phyloP scores from a whole-genome alignment of 2,113 vertebrate genomes.

The Corvus hawaiiensis region DNA sequence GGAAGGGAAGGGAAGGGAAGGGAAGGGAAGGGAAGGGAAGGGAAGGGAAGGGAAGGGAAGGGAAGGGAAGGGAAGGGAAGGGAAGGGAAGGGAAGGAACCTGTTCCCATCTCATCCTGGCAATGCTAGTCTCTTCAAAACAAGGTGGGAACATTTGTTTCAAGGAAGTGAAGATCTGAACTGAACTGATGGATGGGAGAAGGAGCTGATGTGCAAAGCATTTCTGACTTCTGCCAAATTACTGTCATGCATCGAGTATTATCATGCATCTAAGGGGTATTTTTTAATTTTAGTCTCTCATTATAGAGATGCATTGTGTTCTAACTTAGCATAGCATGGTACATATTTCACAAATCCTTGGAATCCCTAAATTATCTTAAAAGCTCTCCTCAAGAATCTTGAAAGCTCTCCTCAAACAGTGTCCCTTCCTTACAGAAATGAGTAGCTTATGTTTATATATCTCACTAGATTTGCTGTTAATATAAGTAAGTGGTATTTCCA shows the following conservation, averaged over 20 bases:
- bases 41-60: no score
- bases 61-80: no score
- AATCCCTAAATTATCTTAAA: background rate
- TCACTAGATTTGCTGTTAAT: background rate
- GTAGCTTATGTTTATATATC: background rate
- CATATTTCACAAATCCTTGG: background rate
- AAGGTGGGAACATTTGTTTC: background rate
- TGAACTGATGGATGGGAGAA: background rate
- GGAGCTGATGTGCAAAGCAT: background rate
- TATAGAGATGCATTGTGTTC: background rate
- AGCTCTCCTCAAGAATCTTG: background rate
- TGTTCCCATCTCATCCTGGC: background rate
- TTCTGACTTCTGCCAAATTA: background rate
- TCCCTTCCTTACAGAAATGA: background rate
- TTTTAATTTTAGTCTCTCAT: background rate
- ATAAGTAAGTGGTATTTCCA: background rate
- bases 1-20: no score
- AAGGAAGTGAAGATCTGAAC: background rate
- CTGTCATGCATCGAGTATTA: background rate
- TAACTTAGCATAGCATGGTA: background rate
- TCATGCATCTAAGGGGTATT: rapidly evolving
- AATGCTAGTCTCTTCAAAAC: background rate
- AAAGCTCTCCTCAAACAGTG: background rate
- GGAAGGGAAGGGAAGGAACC: background rate
- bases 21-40: no score